A percentile compares a stretch with the other conserved stretches of the same genome.
phyloP scores from a whole-genome alignment of 2,888 invertebrate genomes.

The Cancer borealis region DNA sequence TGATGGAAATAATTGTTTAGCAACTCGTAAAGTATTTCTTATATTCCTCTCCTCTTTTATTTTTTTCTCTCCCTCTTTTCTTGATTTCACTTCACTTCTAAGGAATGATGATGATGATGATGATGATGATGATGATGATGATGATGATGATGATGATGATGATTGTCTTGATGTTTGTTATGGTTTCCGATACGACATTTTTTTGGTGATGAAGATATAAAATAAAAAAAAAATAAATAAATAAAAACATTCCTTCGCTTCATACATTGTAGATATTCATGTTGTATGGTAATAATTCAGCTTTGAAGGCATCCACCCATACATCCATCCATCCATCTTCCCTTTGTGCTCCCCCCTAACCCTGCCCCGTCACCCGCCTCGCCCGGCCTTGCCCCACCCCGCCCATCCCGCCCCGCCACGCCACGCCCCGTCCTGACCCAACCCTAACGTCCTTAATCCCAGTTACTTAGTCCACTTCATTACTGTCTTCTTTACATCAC shows the following conservation, averaged over 20 bases:
- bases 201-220: background rate
- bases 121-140: background rate
- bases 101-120: background rate
- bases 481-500: constrained; percentile 29
- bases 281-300: background rate
- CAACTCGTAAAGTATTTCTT: background rate
- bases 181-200: background rate
- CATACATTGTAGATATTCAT: background rate
- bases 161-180: background rate
- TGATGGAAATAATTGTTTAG: background rate
- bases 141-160: background rate
- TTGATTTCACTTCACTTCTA: background rate
- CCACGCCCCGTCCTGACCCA: too few species aligned
- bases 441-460: background rate
- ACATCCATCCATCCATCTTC: background rate
- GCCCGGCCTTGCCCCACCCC: too few species aligned
- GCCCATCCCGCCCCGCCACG: too few species aligned
- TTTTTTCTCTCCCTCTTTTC: background rate
- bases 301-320: background rate
- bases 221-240: background rate
- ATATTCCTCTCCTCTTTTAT: background rate
- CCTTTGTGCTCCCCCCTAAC: background rate
- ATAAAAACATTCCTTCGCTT: background rate
- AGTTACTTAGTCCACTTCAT: constrained; percentile 29
- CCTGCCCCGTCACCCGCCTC: too few species aligned